Evolutionary conservation across 2,797 vertebrate genomes (phyloP).

Genomic region (Syngnathus rostellatus): DNA sequence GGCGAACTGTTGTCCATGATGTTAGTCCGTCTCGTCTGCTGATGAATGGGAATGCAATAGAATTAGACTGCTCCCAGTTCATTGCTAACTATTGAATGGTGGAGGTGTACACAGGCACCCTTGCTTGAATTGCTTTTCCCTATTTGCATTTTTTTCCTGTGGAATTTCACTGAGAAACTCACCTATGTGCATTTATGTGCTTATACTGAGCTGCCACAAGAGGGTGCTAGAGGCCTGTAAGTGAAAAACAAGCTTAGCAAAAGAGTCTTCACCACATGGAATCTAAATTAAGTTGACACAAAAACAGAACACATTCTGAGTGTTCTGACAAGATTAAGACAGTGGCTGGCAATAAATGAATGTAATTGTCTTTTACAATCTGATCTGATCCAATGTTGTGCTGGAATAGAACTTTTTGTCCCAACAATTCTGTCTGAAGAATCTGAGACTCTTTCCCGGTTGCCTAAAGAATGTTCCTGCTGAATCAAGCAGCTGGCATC

Average conservation of each 20-base stretch:
- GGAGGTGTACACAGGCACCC: not conserved
- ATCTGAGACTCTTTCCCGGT: not conserved
- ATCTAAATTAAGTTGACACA: too few species aligned
- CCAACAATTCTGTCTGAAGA: not conserved
- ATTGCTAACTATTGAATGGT: not conserved
- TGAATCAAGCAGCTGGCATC: not conserved
- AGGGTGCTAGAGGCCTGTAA: too few species aligned
- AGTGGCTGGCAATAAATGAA: too few species aligned
- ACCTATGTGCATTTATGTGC: too few species aligned
- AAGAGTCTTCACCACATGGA: too few species aligned
- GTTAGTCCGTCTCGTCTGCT: not conserved
- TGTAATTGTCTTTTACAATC: too few species aligned
- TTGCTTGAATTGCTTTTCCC: too few species aligned
- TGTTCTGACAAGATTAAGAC: too few species aligned
- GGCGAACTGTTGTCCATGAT: constrained; percentile 9
- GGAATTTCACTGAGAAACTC: not conserved
- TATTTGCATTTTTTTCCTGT: not conserved
- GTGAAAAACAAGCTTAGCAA: too few species aligned
- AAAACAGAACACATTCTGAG: too few species aligned
- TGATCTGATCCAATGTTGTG: not conserved
- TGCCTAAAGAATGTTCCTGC: not conserved
- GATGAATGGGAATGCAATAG: not conserved
- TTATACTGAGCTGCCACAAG: not conserved
- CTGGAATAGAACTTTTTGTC: not conserved
- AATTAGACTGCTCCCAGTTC: not conserved